A percentile compares a stretch with the other conserved stretches of the same genome.
phyloP scores from a whole-genome alignment of 2,113 vertebrate genomes.

The Rousettus leschenaultii region DNA sequence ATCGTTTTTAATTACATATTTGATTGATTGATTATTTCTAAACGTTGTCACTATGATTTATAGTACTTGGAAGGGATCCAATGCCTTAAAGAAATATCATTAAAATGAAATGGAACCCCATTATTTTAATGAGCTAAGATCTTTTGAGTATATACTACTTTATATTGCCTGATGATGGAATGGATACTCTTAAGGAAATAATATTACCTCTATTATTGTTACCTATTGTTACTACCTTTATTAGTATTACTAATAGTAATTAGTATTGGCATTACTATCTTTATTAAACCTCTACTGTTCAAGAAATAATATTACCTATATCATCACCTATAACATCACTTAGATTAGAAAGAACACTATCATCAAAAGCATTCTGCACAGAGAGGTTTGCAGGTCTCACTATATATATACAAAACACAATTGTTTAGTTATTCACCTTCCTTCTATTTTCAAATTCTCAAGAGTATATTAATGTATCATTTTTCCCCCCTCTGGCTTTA shows the following conservation, averaged over 20 bases:
- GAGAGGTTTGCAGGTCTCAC: not conserved
- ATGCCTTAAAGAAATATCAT: not conserved
- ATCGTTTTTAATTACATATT: not conserved
- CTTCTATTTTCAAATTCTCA: not conserved
- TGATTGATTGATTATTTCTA: slow-evolving; percentile 32
- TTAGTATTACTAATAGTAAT: not conserved
- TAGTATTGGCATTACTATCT: not conserved
- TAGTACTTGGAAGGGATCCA: not conserved
- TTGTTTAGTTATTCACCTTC: not conserved
- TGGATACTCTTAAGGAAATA: not conserved
- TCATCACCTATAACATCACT: not conserved
- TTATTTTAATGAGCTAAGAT: slow-evolving; percentile 13
- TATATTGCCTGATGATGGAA: not conserved
- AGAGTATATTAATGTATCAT: not conserved
- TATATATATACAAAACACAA: not conserved
- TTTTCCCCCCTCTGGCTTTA: too few relatives aligned
- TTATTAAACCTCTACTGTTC: not conserved
- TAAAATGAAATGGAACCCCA: not conserved
- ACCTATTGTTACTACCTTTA: not conserved
- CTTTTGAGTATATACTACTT: slow-evolving; percentile 16
- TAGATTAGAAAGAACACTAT: not conserved
- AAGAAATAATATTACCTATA: not conserved
- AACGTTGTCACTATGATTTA: not conserved
- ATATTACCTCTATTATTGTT: not conserved
- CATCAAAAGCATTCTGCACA: not conserved